Evolutionary conservation across 2,797 vertebrate species (phyloP).

Genomic region (Caiman crocodilus): DNA sequence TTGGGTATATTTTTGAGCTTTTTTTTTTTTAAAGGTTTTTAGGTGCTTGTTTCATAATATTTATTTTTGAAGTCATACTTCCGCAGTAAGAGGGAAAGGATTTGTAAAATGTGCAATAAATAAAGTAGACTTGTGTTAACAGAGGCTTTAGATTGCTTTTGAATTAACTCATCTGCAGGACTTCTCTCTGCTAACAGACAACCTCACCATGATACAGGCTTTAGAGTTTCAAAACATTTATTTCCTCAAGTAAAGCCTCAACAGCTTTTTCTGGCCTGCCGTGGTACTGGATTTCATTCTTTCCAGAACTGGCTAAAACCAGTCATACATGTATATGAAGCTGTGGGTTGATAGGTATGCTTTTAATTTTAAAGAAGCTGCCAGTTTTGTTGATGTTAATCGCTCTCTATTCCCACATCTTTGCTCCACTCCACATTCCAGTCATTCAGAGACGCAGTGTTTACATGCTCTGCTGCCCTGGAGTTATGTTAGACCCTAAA

Average conservation of each 20-base stretch:
- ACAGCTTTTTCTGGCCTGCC: background rate
- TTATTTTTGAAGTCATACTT: background rate
- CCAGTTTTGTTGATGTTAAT: conserved; percentile 70
- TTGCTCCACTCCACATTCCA: conserved; percentile 79
- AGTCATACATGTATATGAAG: conserved; percentile 26
- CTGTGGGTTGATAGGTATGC: conserved; percentile 54
- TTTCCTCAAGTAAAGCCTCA: conserved; percentile 45
- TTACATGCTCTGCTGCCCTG: conserved; percentile 72
- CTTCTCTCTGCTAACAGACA: background rate
- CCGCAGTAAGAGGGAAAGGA: accelerated
- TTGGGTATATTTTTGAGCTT: background rate
- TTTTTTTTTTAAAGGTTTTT: background rate
- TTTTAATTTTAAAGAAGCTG: conserved; percentile 68
- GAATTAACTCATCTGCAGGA: background rate
- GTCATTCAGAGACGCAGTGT: conserved; percentile 70
- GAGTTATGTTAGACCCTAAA: conserved; percentile 45
- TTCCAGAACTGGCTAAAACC: conserved; percentile 37
- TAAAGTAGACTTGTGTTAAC: background rate
- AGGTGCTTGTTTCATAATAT: background rate
- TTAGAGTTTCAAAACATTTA: conserved; percentile 2
- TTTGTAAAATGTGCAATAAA: background rate
- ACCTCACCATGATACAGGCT: background rate
- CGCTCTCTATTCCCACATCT: conserved; percentile 61
- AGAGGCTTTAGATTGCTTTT: background rate
- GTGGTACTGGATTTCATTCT: background rate